Evolutionary conservation across 2,797 vertebrate genomes (phyloP), one percentile per base, ranked within the genome.

Genomic region (Aselliscus stoliczkanus): DNA sequence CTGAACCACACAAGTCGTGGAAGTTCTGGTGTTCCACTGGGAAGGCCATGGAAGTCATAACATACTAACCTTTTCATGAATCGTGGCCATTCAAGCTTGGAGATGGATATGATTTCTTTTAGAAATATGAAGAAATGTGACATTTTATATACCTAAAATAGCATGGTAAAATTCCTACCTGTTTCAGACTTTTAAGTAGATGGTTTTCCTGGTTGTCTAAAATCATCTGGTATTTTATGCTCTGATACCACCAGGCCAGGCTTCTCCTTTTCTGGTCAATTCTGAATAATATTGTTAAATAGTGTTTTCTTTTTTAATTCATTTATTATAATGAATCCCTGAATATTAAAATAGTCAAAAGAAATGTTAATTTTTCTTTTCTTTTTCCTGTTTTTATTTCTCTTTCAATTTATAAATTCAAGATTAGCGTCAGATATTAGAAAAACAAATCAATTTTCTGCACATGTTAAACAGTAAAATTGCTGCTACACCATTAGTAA

Each of bases 311-410:
- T 31, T 29, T 62, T 64, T n/a, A n/a, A 70, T 90, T 92, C 18
- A 42, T 6, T 77, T 77, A 0, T 67, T 87, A 60, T n/a, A 47
- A 42, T 11, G 73, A 93, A 50, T 2, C 34, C 5, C 4, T 85
- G 56, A 82, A 69, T 90, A 42, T 69, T 60, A 79, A 95, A 70
- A 90, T 75, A 56, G 20, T 94, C 25, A 64, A 34, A 82, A 95
- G 44, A 69, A 87, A 31, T 44, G 7, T 3, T 86, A 42, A 7
- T 13, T 75, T 90, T 88, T 85, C 44, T 58, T 47, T 69, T 37
- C 23, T 86, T 79, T 84, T 58, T 47, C 15, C 52, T 76, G 1
- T 80, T 93, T 91, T 93, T 31, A 76, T 60, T 92, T 88, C 7
- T 70, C 31, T 97, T 75, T 90, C 39, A 90, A 64, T 50, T 87